Percentiles rank a stretch among this genome's conserved stretches.
phyloP scores from a whole-genome alignment of 2,888 invertebrate species.

The Drosophila prostipennis region DNA sequence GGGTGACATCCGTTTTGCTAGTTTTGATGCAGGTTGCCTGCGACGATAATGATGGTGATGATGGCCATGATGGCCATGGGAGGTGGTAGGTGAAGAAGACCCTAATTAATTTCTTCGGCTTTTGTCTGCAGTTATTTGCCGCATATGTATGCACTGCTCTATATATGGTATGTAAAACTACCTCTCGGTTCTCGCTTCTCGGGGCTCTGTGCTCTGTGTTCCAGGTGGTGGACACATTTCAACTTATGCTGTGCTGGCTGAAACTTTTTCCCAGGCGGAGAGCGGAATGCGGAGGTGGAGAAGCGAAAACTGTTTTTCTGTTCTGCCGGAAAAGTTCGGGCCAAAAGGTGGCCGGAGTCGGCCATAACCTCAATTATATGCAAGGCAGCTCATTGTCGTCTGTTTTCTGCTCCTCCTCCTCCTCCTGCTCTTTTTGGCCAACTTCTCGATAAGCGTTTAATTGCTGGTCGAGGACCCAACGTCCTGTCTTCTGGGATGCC shows the following conservation, averaged over 20 bases:
- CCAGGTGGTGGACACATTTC: conserved; percentile 44
- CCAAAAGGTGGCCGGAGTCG: conserved; percentile 25
- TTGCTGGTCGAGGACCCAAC: conserved; percentile 64
- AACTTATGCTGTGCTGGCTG: conserved; percentile 35
- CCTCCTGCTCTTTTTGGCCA: conserved; percentile 33
- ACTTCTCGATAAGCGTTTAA: conserved; percentile 75
- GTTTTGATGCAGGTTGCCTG: conserved; percentile 40
- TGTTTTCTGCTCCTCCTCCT: not conserved
- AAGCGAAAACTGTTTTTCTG: conserved; percentile 17
- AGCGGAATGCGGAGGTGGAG: not conserved
- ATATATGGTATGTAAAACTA: not conserved
- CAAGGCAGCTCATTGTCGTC: conserved; percentile 54
- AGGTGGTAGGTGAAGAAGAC: conserved; percentile 5
- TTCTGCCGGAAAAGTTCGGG: conserved; percentile 24
- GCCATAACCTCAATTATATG: conserved; percentile 68
- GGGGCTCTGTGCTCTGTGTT: conserved; percentile 5
- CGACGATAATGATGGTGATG: conserved; percentile 33
- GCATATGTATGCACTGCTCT: conserved; percentile 26
- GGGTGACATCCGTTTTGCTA: conserved; percentile 33
- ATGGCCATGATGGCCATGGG: conserved; percentile 2
- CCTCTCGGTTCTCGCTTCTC: not conserved
- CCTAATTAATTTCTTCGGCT: conserved; percentile 69
- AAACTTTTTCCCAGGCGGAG: conserved; percentile 19
- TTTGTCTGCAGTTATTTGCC: conserved; percentile 42
- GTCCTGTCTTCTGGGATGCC: conserved; percentile 21